Percentiles rank a stretch among this genome's conserved stretches.
Conservation (phyloP, 2,113 vertebrate species). For the Phrynocephalus versicolor region DNA sequence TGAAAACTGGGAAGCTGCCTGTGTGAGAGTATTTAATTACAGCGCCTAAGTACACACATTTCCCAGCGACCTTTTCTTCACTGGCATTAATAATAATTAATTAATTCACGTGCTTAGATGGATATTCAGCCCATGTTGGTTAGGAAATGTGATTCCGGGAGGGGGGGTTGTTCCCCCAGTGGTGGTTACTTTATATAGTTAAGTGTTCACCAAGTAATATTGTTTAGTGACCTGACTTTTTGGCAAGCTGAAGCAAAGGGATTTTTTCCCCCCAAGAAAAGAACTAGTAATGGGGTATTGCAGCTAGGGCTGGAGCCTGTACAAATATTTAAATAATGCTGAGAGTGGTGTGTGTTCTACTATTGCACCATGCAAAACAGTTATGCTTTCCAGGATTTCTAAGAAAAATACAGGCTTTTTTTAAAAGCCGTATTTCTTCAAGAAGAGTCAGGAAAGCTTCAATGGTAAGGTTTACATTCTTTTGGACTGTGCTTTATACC, state of each 20-base stretch:
- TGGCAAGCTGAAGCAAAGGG: background rate
- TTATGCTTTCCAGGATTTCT: slow-evolving; percentile 9
- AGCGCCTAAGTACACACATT: slow-evolving; percentile 19
- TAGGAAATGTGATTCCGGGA: slow-evolving; percentile 1
- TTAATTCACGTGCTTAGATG: slow-evolving; percentile 14
- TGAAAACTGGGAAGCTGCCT: slow-evolving; percentile 12
- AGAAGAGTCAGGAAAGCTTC: background rate
- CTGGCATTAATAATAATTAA: slow-evolving; percentile 35
- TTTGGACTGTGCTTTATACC: background rate
- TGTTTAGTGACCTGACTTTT: background rate
- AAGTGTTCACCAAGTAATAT: background rate
- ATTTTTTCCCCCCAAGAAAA: background rate
- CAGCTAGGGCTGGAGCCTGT: background rate
- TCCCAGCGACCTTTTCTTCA: slow-evolving; percentile 7
- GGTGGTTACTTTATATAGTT: slow-evolving; percentile 11
- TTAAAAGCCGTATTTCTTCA: background rate
- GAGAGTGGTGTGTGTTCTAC: background rate
- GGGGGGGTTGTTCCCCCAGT: background rate
- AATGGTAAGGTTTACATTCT: background rate
- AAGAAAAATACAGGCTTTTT: background rate
- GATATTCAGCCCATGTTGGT: background rate
- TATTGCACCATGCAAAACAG: background rate
- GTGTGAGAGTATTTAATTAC: slow-evolving; percentile 19
- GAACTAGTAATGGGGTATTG: background rate
- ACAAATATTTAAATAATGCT: slow-evolving; percentile 16